A percentile compares a stretch with the other conserved stretches of the same genome.
These are phyloP conservation scores for human (Homo sapiens) DNA, from an alignment of 2,113 vertebrate genomes.

Conservation along the genomic window DNA sequence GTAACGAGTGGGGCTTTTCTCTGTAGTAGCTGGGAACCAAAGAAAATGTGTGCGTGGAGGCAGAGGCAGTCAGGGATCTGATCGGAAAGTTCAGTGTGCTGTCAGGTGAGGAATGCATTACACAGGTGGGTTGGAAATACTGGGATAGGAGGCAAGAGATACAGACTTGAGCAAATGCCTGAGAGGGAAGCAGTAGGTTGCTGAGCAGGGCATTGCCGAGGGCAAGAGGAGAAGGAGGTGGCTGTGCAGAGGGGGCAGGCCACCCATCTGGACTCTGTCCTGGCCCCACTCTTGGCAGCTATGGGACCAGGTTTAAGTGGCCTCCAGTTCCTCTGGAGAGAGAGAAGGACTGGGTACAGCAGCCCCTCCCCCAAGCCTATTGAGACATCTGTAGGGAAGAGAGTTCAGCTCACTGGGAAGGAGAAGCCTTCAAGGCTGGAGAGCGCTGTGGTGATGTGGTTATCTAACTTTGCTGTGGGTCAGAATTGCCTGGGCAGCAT, in stretches of 20 bases:
- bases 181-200: background rate
- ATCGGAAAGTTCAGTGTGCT: background rate
- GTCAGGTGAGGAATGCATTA: fast-evolving
- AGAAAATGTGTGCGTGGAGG: too few species aligned
- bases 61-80: background rate
- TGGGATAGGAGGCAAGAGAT: background rate
- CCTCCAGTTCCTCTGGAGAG: too few species aligned
- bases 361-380: fast-evolving
- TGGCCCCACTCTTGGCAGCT: background rate
- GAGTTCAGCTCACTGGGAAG: background rate
- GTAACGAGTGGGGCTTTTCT: background rate
- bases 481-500: background rate
- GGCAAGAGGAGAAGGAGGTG: too few species aligned
- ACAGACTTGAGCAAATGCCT: background rate
- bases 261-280: background rate
- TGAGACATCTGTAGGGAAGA: fast-evolving
- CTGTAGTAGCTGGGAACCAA: background rate
- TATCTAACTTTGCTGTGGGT: background rate
- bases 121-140: background rate
- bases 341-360: fast-evolving
- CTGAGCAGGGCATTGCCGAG: fast-evolving
- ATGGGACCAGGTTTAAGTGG: too few species aligned
- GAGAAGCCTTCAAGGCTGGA: background rate
- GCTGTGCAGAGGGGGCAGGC: fast-evolving
- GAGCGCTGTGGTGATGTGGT: too few species aligned